These are phyloP conservation scores for Plectropomus leopardus DNA, from an alignment of 2,113 vertebrate species.

Conservation along the genomic window DNA sequence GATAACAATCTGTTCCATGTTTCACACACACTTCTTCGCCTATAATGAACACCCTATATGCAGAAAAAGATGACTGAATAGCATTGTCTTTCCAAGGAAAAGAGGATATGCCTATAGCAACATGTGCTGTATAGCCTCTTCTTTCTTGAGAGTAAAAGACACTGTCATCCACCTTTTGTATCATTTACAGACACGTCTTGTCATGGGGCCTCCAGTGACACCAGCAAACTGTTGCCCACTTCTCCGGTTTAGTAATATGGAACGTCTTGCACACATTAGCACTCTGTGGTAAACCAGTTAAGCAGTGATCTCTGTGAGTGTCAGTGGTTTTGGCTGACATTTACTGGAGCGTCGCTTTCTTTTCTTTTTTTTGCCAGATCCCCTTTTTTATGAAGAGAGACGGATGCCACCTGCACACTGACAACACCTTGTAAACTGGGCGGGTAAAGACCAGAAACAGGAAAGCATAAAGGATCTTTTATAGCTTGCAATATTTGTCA, in stretches of 20 bases:
- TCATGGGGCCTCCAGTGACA: constrained; percentile 33
- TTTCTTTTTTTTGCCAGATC: constrained; percentile 60
- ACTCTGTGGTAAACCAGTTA: constrained; percentile 58
- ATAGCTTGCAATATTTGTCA: not conserved
- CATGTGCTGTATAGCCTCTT: not conserved
- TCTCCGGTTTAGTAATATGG: constrained; percentile 38
- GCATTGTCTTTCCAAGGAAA: not conserved
- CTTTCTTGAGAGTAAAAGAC: not conserved
- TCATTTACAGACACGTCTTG: constrained; percentile 19
- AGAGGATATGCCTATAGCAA: not conserved
- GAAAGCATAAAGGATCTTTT: constrained; percentile 30
- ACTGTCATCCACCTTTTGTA: constrained; percentile 8
- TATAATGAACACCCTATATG: not conserved
- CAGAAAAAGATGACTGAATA: constrained; percentile 1
- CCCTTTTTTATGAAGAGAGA: constrained; percentile 67
- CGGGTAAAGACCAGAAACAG: constrained; percentile 47
- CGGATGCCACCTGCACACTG: constrained; percentile 76
- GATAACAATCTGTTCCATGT: constrained; percentile 10
- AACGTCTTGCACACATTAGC: constrained; percentile 63
- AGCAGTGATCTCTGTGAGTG: constrained; percentile 70
- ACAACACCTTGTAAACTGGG: constrained; percentile 76
- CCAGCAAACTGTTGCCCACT: constrained; percentile 10
- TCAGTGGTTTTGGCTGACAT: constrained; percentile 70
- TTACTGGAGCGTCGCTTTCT: constrained; percentile 62
- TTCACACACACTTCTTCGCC: not conserved